These are phyloP conservation scores for Bos indicus DNA, from an alignment of 2,113 vertebrate species.

Conservation along the genomic window DNA sequence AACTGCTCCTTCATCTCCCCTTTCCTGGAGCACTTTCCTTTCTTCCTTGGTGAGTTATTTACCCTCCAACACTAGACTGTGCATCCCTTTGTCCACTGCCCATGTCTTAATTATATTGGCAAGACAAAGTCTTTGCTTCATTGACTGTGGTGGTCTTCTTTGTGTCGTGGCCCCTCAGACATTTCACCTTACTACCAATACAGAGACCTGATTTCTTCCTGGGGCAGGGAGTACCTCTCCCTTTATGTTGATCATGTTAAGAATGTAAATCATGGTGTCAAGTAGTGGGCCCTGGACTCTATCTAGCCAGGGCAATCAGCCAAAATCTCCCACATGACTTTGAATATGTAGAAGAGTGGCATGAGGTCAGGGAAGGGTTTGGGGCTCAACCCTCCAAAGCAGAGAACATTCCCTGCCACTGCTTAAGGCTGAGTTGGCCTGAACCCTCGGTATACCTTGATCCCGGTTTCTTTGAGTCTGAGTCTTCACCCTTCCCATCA, in stretches of 20 bases:
- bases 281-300: not conserved
- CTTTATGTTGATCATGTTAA: not conserved
- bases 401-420: not conserved
- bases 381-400: not conserved
- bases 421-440: not conserved
- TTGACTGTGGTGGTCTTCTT: not conserved
- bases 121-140: not conserved
- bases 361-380: not conserved
- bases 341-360: not conserved
- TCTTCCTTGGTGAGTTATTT: not conserved
- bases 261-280: not conserved
- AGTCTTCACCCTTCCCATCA: not conserved
- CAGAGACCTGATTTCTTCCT: not conserved
- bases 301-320: not conserved
- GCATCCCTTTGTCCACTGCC: not conserved
- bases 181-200: not conserved
- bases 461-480: not conserved
- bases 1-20: not conserved
- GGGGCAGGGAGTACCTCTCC: not conserved
- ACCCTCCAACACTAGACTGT: not conserved
- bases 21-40: not conserved
- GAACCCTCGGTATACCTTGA: not conserved
- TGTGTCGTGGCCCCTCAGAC: not conserved
- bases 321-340: not conserved
- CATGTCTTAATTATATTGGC: not conserved